Conservation (phyloP, 2,797 vertebrate genomes). For the Kryptopterus vitreolus region DNA sequence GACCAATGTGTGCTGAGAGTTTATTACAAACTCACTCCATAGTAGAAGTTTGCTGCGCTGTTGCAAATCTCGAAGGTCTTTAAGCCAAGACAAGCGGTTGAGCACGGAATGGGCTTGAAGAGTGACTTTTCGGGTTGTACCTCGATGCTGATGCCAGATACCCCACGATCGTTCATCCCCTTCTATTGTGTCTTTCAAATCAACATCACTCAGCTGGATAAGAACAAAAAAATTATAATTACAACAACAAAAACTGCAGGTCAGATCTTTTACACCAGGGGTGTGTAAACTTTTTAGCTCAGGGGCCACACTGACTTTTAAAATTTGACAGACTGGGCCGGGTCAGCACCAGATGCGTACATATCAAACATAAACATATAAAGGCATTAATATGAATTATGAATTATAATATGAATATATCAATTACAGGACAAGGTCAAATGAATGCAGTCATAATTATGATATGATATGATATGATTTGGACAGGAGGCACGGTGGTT, state of each 20-base stretch:
- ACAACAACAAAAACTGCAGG: neutral
- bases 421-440: no score
- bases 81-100: slow-evolving; percentile 92
- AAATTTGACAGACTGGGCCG: no score
- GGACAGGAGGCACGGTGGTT: no score
- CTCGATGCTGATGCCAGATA: slow-evolving; percentile 92
- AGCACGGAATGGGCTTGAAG: slow-evolving; percentile 86
- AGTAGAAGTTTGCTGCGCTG: slow-evolving; percentile 76
- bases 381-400: no score
- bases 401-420: no score
- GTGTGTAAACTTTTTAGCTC: no score
- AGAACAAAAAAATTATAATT: neutral
- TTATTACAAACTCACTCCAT: slow-evolving; percentile 78
- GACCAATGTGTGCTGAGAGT: neutral
- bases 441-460: no score
- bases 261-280: neutral
- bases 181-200: slow-evolving; percentile 86
- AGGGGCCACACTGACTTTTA: no score
- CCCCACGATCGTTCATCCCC: slow-evolving; percentile 90
- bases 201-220: slow-evolving; percentile 85
- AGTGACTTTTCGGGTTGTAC: slow-evolving; percentile 86
- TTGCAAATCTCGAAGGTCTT: slow-evolving; percentile 88
- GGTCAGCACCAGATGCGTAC: no score
- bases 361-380: no score
- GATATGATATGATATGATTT: no score